These are phyloP conservation scores for Sinonovacula constricta DNA, from an alignment of 1,140 invertebrate genomes.

Conservation along the genomic window DNA sequence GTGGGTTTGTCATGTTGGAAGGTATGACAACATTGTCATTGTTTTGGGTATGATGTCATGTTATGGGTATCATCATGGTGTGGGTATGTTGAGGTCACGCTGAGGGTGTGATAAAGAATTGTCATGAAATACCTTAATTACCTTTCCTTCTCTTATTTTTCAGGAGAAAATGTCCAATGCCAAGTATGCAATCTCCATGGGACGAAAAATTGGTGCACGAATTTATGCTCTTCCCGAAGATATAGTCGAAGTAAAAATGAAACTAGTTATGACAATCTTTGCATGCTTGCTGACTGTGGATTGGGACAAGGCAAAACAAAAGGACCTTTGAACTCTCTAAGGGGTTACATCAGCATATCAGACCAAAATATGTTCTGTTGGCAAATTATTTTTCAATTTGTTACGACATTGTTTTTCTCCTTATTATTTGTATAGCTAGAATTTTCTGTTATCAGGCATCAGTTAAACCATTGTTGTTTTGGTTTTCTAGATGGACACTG, in stretches of 20 bases:
- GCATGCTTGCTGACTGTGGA: constrained; percentile 98
- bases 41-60: no score
- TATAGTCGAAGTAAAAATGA: constrained; percentile 98
- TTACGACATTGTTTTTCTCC: not conserved
- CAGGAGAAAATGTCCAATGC: constrained; percentile 97
- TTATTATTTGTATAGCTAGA: no score
- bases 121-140: no score
- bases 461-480: not conserved
- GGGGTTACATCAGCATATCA: not conserved
- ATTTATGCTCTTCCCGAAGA: constrained; percentile 99
- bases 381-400: not conserved
- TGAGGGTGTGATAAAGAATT: no score
- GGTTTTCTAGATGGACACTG: not conserved
- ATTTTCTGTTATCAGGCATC: not conserved
- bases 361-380: not conserved
- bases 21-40: no score
- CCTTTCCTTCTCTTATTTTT: no score
- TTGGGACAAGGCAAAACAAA: constrained; percentile 36
- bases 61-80: no score
- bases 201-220: constrained; percentile 96
- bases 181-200: constrained; percentile 99
- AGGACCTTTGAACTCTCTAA: not conserved
- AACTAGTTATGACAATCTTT: constrained; percentile 99
- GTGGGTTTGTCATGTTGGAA: no score
- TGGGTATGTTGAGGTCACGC: no score